Conservation (phyloP, 2,888 invertebrate species). For the Pheosia gnoma region DNA sequence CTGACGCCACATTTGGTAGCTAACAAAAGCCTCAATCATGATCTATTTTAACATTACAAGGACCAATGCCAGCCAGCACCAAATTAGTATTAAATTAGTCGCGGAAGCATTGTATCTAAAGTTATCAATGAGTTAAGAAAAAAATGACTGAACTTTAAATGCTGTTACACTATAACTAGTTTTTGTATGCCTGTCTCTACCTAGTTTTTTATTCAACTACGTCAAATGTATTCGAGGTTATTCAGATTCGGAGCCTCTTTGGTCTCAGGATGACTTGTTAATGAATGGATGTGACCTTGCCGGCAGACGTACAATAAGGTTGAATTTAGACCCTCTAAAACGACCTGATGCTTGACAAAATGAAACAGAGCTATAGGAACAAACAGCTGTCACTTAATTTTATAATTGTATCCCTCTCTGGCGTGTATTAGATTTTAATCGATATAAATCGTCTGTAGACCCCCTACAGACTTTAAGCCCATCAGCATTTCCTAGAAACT, state of each 20-base stretch:
- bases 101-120: not conserved
- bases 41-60: too few relatives aligned
- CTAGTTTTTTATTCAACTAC: not conserved
- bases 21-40: too few relatives aligned
- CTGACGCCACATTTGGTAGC: too few relatives aligned
- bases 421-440: too few relatives aligned
- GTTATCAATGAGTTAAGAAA: not conserved
- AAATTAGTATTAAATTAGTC: not conserved
- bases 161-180: not conserved
- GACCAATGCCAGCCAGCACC: not conserved
- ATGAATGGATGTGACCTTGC: not conserved
- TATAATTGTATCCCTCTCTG: not conserved
- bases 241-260: not conserved
- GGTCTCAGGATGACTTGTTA: not conserved
- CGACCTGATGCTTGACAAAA: not conserved
- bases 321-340: not conserved
- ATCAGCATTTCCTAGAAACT: not conserved
- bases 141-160: not conserved
- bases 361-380: not conserved
- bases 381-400: not conserved
- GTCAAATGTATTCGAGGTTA: not conserved
- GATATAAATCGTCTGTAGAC: too few relatives aligned
- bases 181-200: not conserved
- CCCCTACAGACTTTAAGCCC: not conserved
- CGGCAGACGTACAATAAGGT: not conserved